phyloP scores from a whole-genome alignment of 1,140 invertebrate species.

The Argopecten irradians region DNA sequence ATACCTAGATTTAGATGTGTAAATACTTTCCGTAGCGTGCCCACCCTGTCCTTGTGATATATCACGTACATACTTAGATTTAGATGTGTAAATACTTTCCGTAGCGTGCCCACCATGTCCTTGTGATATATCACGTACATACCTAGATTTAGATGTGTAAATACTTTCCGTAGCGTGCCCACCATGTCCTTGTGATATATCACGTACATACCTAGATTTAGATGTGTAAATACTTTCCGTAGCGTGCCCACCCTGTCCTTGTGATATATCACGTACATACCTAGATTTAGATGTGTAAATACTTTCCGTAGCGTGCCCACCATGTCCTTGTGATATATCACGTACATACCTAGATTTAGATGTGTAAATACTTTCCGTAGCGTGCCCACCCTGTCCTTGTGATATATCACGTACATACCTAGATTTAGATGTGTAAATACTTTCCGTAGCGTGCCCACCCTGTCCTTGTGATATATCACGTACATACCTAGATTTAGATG shows the following conservation, averaged over 20 bases:
- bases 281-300: background rate
- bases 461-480: background rate
- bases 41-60: background rate
- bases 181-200: background rate
- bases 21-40: background rate
- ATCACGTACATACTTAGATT: background rate
- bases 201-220: background rate
- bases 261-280: background rate
- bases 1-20: background rate
- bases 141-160: background rate
- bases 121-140: background rate
- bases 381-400: background rate
- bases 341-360: slow-evolving; percentile 3
- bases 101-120: background rate
- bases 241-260: background rate
- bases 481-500: slow-evolving; percentile 4
- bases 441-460: background rate
- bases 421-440: background rate
- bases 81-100: background rate
- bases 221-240: background rate
- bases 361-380: background rate
- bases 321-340: background rate
- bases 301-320: background rate
- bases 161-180: background rate
- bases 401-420: background rate